phyloP scores from a whole-genome alignment of 2,113 vertebrate species.

The Indri indri region DNA sequence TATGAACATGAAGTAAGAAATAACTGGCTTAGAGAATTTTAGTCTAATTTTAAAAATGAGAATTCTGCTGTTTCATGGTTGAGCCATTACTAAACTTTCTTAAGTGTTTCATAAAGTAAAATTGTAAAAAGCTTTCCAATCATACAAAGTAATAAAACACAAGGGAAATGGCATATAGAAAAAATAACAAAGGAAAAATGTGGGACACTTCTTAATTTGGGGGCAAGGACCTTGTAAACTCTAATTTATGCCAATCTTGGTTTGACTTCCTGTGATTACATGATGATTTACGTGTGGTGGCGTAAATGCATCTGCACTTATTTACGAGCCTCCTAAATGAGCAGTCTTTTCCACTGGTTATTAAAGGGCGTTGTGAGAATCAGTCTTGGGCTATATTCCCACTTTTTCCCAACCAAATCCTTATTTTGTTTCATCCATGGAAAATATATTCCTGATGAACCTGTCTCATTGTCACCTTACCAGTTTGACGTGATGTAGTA shows the following conservation, averaged over 20 bases:
- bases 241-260: background rate
- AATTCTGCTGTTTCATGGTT: conserved; percentile 1
- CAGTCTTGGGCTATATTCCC: background rate
- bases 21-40: conserved; percentile 3
- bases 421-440: background rate
- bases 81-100: conserved; percentile 12
- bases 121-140: conserved; percentile 34
- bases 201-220: background rate
- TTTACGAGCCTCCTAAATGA: background rate
- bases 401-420: background rate
- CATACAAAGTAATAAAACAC: background rate
- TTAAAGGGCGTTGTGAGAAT: background rate
- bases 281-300: background rate
- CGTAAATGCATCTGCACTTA: background rate
- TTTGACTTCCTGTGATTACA: conserved; percentile 10
- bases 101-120: conserved; percentile 42
- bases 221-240: background rate
- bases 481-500: background rate
- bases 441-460: background rate
- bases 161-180: background rate
- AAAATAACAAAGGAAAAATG: background rate
- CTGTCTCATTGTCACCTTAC: background rate
- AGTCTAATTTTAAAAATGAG: conserved; percentile 15
- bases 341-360: background rate
- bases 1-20: background rate